Evolutionary conservation across 2,113 vertebrate species (phyloP).

Genomic region (Thalassoma bifasciatum): DNA sequence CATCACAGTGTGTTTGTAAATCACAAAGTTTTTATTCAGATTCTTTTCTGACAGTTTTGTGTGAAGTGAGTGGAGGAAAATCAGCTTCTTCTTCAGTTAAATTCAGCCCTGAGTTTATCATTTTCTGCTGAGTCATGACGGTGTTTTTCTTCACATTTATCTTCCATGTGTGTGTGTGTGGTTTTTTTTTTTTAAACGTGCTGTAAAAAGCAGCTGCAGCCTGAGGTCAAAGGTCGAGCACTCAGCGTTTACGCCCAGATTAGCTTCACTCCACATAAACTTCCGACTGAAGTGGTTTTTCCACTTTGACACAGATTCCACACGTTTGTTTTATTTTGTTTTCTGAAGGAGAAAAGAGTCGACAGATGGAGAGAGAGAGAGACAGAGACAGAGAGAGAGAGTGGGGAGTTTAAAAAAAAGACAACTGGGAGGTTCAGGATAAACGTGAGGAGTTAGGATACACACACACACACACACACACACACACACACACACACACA

Average conservation of each 20-base stretch:
- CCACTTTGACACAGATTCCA: slow-evolving; percentile 7
- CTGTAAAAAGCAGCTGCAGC: slow-evolving; percentile 3
- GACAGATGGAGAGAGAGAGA: slow-evolving; percentile 23
- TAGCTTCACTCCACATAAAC: slow-evolving; percentile 19
- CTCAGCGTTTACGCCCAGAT: slow-evolving; percentile 32
- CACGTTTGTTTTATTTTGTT: slow-evolving; percentile 47
- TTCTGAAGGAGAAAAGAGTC: slow-evolving; percentile 29
- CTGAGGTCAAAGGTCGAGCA: slow-evolving; percentile 40
- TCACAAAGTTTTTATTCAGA: too few species aligned
- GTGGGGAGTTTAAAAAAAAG: slow-evolving; percentile 8
- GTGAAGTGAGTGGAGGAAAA: neutral
- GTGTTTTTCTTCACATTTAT: neutral
- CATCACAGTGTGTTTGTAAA: too few species aligned
- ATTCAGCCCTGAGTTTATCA: neutral
- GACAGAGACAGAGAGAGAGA: slow-evolving; percentile 2
- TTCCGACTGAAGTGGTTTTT: slow-evolving; percentile 16
- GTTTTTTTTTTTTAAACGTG: neutral
- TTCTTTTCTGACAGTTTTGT: neutral
- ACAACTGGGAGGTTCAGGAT: slow-evolving; percentile 2
- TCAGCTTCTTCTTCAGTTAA: neutral
- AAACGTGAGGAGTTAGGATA: slow-evolving; percentile 20
- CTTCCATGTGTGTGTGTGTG: neutral
- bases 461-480: neutral
- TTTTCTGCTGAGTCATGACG: neutral
- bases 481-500: slow-evolving; percentile 1